Evolutionary conservation across 2,888 invertebrate species (phyloP).

Genomic region (Agrilus biguttatus): DNA sequence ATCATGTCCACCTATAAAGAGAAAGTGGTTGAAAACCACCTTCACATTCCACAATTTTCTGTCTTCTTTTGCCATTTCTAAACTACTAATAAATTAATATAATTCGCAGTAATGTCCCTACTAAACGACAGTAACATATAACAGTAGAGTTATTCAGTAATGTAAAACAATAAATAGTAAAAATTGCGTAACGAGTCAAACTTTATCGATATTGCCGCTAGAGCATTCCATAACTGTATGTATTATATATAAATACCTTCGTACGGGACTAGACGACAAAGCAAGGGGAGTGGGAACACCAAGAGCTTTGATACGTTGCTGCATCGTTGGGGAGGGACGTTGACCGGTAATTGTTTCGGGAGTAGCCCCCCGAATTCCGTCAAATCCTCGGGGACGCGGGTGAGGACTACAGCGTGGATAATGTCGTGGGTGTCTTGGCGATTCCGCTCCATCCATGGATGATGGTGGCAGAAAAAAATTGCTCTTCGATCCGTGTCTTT

Average conservation of each 20-base stretch:
- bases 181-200: no score
- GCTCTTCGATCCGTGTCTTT: conserved; percentile 72
- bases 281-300: conserved; percentile 82
- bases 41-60: no score
- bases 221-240: no score
- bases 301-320: conserved; percentile 77
- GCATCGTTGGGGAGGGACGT: conserved; percentile 70
- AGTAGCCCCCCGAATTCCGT: conserved; percentile 36
- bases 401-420: conserved; percentile 70
- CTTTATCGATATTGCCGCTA: no score
- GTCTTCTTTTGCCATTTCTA: no score
- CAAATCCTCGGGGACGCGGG: conserved; percentile 53
- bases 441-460: conserved; percentile 31
- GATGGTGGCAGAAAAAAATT: conserved; percentile 75
- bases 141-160: no score
- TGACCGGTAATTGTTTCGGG: conserved; percentile 30
- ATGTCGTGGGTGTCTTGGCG: conserved; percentile 35
- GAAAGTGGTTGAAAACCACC: neutral
- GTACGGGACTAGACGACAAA: conserved; percentile 64
- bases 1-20: conserved; percentile 28
- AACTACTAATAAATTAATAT: no score
- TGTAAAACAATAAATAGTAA: no score
- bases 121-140: no score
- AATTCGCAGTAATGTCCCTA: no score
- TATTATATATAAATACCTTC: conserved; percentile 54